Evolutionary conservation across 1,140 invertebrate species (phyloP), one percentile per base, ranked within the genome.

Genomic region (Sycobia sp.): DNA sequence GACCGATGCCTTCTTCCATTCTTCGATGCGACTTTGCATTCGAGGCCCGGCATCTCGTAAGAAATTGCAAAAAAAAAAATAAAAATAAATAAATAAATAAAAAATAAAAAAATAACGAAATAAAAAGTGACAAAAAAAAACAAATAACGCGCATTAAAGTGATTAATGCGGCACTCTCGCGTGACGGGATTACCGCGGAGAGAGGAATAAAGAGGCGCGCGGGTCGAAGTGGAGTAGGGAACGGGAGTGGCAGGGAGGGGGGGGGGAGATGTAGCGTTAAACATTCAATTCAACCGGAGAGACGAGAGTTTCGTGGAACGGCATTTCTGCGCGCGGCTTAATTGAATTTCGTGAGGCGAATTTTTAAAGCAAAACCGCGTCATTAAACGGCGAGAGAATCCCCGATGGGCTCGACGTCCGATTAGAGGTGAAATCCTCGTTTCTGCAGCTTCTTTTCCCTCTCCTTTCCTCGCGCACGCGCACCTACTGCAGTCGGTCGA

Each of bases 271-370:
- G n/a, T n/a, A n/a, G n/a, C n/a, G n/a, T n/a, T n/a, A n/a, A n/a
- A n/a, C n/a, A n/a, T 41, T 54, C 18, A 18, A 54, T 56, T 41
- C 13, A 22, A 11, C 2, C 4, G 39, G 22, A n/a, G 18, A 34
- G 41, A 18, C 13, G 1, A 36, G 10, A 57, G 18, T 2, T 20
- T 13, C 20, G 29, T 1, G 5, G 13, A 11, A 16, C 29, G 20
- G 1, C 25, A 47, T 23, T 39, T 56, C 23, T 18, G 18, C 44
- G 29, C 29, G 29, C 43, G 16, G 2, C 16, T 36, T 47, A 57
- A 57, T 57, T 57, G 55, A 57, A 57, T 57, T 46, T 47, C 29
- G 18, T 11, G 20, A 47, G 44, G 47, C 55, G 9, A 4, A 47
- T 46, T n/a, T 11, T 10, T 18, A 32, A 32, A 27, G 38, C n/a